phyloP scores from a whole-genome alignment of 2,888 invertebrate genomes.

The Rotaria sp. region DNA sequence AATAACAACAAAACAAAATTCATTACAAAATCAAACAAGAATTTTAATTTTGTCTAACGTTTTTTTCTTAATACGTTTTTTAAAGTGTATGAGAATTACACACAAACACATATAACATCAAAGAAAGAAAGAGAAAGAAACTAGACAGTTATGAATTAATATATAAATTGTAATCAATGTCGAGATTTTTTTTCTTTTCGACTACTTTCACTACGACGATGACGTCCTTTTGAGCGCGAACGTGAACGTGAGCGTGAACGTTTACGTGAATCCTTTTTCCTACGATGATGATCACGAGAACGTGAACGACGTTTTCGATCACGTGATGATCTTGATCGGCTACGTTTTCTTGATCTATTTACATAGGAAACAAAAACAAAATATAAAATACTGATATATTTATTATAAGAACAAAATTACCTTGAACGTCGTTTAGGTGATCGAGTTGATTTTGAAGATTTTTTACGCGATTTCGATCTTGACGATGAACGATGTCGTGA shows the following conservation, averaged over 20 bases:
- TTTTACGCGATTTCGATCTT: constrained; percentile 6
- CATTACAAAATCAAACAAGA: too few species aligned
- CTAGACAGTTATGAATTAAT: too few species aligned
- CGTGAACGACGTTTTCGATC: constrained; percentile 15
- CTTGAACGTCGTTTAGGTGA: background rate
- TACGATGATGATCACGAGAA: background rate
- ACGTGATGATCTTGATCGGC: background rate
- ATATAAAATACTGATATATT: background rate
- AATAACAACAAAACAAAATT: too few species aligned
- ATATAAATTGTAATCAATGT: background rate
- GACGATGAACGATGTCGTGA: background rate
- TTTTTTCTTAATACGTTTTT: too few species aligned
- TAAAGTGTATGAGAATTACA: background rate
- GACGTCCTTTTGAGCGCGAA: background rate
- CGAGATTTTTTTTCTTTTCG: constrained; percentile 20
- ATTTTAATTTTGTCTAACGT: too few species aligned
- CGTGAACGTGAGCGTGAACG: background rate
- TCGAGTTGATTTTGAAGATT: background rate
- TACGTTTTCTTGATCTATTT: background rate
- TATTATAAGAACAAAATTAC: background rate
- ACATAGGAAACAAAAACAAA: background rate
- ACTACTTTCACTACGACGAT: background rate
- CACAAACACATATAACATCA: background rate
- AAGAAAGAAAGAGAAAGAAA: too few species aligned
- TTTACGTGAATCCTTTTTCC: background rate